Evolutionary conservation across 2,888 invertebrate genomes (phyloP).

Genomic region (Anthophora plumipes): DNA sequence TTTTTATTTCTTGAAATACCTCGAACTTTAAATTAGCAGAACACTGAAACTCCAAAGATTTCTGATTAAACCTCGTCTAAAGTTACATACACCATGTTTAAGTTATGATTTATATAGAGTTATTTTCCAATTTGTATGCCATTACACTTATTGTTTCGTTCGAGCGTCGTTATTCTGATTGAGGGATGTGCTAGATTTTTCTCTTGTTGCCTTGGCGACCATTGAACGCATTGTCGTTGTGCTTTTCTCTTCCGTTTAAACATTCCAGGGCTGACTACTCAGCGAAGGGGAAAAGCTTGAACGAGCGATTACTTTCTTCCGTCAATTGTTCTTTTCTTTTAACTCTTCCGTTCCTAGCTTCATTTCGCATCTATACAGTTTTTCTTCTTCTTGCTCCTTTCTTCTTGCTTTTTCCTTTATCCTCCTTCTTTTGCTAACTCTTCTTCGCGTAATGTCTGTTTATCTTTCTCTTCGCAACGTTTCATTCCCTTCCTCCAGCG

Average conservation of each 20-base stretch:
- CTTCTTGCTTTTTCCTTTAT: slow-evolving; percentile 1
- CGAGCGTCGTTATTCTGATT: slow-evolving; percentile 14
- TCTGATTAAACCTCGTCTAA: not conserved
- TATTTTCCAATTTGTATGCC: slow-evolving; percentile 22
- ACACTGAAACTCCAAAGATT: not conserved
- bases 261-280: slow-evolving; percentile 10
- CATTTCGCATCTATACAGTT: slow-evolving; percentile 57
- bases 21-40: too few species aligned
- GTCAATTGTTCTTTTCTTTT: slow-evolving; percentile 56
- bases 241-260: slow-evolving; percentile 34
- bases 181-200: slow-evolving; percentile 19
- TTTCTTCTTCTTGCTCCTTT: slow-evolving; percentile 6
- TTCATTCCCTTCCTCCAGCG: not conserved
- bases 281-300: slow-evolving; percentile 50
- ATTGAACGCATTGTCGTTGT: slow-evolving; percentile 26
- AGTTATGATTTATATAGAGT: slow-evolving; percentile 42
- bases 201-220: slow-evolving; percentile 11
- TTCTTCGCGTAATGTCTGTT: not conserved
- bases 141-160: slow-evolving; percentile 23
- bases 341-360: slow-evolving; percentile 34
- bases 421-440: not conserved
- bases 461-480: not conserved
- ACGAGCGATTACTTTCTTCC: slow-evolving; percentile 64
- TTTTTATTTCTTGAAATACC: not conserved
- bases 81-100: slow-evolving; percentile 26